Conservation (phyloP, 2,797 vertebrate genomes). For the Petrocephalus sullivani region DNA sequence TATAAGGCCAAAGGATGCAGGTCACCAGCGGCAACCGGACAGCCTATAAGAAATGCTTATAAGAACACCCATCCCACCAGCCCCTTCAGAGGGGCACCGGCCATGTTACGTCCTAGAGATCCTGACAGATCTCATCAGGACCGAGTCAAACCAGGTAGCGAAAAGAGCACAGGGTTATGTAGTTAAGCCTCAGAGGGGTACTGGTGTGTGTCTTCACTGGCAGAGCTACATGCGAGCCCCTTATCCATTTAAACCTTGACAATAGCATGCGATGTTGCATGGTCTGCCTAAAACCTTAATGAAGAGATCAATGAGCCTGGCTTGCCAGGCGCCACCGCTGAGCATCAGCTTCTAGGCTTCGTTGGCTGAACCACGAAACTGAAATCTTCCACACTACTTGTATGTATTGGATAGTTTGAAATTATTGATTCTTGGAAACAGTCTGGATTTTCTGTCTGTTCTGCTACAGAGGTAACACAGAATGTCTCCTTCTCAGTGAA, state of each 20-base stretch:
- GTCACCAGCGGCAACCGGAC: not conserved
- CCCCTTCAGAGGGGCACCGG: not conserved
- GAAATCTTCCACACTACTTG: not conserved
- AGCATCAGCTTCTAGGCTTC: not conserved
- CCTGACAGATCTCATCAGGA: not conserved
- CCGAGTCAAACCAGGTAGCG: not conserved
- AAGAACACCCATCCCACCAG: not conserved
- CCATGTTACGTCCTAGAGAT: not conserved
- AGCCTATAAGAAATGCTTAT: not conserved
- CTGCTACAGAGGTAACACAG: not conserved
- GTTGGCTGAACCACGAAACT: not conserved
- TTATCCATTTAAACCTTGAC: not conserved
- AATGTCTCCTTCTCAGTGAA: not conserved
- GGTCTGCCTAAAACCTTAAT: not conserved
- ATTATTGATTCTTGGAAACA: not conserved
- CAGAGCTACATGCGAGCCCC: not conserved
- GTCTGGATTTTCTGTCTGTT: not conserved
- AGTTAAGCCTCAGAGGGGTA: not conserved
- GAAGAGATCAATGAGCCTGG: not conserved
- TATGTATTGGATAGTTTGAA: not conserved
- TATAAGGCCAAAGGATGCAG: not conserved
- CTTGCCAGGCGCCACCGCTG: not conserved
- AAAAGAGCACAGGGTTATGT: not conserved
- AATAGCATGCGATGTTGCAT: not conserved
- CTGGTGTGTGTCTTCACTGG: not conserved